These are phyloP conservation scores for Spilosoma lubricipeda DNA, from an alignment of 2,888 invertebrate genomes.

Conservation along the genomic window DNA sequence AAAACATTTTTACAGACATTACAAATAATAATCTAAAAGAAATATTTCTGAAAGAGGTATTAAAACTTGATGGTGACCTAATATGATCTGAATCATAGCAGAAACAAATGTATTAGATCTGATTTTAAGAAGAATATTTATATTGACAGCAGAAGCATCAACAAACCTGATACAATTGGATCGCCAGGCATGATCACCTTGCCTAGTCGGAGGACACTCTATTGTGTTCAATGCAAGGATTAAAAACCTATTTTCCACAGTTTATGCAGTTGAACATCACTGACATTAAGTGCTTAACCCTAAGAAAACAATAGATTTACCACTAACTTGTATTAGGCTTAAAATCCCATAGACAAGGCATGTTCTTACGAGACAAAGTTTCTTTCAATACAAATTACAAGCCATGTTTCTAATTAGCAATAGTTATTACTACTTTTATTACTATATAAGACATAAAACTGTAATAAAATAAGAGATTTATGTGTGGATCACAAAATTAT, in stretches of 20 bases:
- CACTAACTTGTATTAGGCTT: background rate
- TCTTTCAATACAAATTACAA: background rate
- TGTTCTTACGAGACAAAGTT: background rate
- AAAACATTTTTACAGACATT: background rate
- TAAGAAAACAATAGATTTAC: background rate
- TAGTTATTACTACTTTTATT: background rate
- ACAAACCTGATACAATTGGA: background rate
- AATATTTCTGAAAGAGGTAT: too few relatives aligned
- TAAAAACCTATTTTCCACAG: too few relatives aligned
- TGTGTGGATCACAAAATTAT: background rate
- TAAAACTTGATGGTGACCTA: too few relatives aligned
- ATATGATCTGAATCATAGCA: too few relatives aligned
- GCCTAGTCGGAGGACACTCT: too few relatives aligned
- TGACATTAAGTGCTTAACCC: background rate
- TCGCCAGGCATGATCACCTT: background rate
- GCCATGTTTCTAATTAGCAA: background rate
- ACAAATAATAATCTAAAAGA: background rate
- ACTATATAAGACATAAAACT: background rate
- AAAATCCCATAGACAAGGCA: background rate
- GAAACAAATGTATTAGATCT: too few relatives aligned
- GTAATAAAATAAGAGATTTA: background rate
- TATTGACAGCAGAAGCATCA: too few relatives aligned
- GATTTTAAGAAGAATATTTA: too few relatives aligned
- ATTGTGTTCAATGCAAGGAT: too few relatives aligned
- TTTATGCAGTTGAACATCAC: background rate